Base-by-base conservation (phyloP, 2,797 vertebrate genomes). In the Tinamus major region DNA sequence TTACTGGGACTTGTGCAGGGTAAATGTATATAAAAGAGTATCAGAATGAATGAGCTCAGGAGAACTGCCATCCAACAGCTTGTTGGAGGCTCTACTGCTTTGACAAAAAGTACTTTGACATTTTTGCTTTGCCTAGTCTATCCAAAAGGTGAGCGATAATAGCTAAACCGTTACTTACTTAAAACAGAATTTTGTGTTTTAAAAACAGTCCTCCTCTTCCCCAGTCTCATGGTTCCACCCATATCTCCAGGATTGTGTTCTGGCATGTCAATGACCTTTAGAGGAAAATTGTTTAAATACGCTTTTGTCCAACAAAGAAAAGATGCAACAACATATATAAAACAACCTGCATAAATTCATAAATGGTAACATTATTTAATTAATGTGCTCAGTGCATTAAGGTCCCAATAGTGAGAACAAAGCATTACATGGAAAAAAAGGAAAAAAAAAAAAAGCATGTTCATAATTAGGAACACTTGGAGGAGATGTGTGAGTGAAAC, bases 151-250 rank as follows among this genome's bases (percentile, higher is more conserved):
- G 87, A 95, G 26, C 44, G 16, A 2, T 27, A 86, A 83, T 23
- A 84, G 35, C 23, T 91, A 67, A 92, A 86, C 48, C 24, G 37
- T 24, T 78, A 97, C 98, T 97, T 97, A 98, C 98, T 97, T 95
- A 98, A 70, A 74, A 98, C 51, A 75, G 98, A 98, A 88, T 97
- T 96, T 77, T 97, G 94, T 7, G 97, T 95, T 93, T 97, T 98
- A 94, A 98, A 98, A 92, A 98, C 49, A 17, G 98, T 98, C 69
- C 94, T 98, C 91, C 98, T 97, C 92, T 97, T 97, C 20, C 98
- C 98, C 81, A 98, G 93, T 68, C 98, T 97, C 98, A 98, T 98
- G 14, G 97, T 98, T 96, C 97, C 98, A 85, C 97, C 98, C 96
- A 98, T 94, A 89, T 98, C 95, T 56, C 98, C 98, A 85, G 97